phyloP scores from a whole-genome alignment of 2,888 invertebrate species.

The Crematogaster levior region DNA sequence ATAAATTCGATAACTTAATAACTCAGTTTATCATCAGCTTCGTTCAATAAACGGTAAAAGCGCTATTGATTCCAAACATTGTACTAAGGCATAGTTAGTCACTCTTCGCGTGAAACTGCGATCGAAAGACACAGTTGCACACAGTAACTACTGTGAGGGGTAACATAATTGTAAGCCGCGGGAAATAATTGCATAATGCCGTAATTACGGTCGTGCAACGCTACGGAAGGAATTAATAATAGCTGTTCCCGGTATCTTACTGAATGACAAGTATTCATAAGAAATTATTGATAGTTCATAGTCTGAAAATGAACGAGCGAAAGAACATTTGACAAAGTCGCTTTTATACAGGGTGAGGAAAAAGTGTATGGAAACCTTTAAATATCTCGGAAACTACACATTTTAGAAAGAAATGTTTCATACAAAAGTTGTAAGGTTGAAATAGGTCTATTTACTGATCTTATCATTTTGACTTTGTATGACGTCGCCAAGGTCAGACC shows the following conservation, averaged over 20 bases:
- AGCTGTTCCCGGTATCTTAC: background rate
- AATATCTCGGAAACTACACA: too few relatives aligned
- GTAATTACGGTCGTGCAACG: background rate
- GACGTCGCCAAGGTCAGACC: too few relatives aligned
- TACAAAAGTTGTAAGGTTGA: too few relatives aligned
- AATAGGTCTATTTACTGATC: too few relatives aligned
- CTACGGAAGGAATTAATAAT: slow-evolving; percentile 20
- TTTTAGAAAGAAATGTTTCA: too few relatives aligned
- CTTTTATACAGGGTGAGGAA: slow-evolving; percentile 15
- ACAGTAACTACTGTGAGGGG: background rate
- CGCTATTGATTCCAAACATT: background rate
- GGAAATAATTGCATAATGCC: slow-evolving; percentile 28
- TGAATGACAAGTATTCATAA: slow-evolving; percentile 13
- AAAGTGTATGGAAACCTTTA: too few relatives aligned
- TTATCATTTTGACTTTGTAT: too few relatives aligned
- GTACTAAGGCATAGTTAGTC: background rate
- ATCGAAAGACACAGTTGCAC: background rate
- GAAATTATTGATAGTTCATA: slow-evolving; percentile 6
- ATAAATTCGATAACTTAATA: background rate
- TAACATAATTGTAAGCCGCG: background rate
- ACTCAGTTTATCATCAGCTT: background rate
- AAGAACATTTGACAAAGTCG: slow-evolving; percentile 30
- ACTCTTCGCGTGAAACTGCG: background rate
- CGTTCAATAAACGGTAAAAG: background rate
- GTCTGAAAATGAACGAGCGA: slow-evolving; percentile 7